phyloP scores from a whole-genome alignment of 1,140 invertebrate genomes.

The Argopecten irradians region DNA sequence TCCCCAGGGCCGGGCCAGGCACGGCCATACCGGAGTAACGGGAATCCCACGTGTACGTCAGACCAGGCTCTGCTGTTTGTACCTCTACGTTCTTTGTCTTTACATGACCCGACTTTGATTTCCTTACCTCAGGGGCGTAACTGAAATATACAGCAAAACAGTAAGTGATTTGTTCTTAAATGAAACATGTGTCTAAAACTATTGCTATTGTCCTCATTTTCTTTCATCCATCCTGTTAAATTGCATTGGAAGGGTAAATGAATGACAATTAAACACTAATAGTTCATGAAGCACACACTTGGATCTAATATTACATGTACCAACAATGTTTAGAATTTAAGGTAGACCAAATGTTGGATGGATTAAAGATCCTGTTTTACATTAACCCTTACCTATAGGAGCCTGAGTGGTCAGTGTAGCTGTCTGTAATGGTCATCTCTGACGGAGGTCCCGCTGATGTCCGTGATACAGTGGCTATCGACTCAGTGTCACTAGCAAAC shows the following conservation, averaged over 20 bases:
- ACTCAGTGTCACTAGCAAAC: constrained; percentile 53
- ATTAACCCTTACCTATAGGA: constrained; percentile 40
- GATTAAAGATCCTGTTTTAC: too few species aligned
- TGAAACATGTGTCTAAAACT: neutral
- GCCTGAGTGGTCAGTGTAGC: constrained; percentile 36
- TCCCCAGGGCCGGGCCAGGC: constrained; percentile 51
- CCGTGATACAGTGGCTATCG: constrained; percentile 27
- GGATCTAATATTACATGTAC: too few species aligned
- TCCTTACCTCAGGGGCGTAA: constrained; percentile 18
- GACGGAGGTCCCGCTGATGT: constrained; percentile 20
- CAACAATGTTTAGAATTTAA: too few species aligned
- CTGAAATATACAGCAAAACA: constrained; percentile 28
- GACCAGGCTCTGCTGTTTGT: constrained; percentile 58
- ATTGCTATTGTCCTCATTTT: neutral
- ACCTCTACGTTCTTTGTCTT: constrained; percentile 56
- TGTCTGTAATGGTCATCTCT: constrained; percentile 42
- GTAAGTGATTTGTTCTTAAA: too few species aligned
- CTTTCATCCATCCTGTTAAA: too few species aligned
- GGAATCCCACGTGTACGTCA: constrained; percentile 58
- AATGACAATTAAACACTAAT: too few species aligned
- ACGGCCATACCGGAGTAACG: constrained; percentile 50
- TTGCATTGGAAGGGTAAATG: too few species aligned
- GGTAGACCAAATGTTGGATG: too few species aligned
- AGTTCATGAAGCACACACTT: too few species aligned
- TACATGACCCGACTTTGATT: constrained; percentile 37